phyloP scores from a whole-genome alignment of 2,113 vertebrate species.

The Papio anubis region DNA sequence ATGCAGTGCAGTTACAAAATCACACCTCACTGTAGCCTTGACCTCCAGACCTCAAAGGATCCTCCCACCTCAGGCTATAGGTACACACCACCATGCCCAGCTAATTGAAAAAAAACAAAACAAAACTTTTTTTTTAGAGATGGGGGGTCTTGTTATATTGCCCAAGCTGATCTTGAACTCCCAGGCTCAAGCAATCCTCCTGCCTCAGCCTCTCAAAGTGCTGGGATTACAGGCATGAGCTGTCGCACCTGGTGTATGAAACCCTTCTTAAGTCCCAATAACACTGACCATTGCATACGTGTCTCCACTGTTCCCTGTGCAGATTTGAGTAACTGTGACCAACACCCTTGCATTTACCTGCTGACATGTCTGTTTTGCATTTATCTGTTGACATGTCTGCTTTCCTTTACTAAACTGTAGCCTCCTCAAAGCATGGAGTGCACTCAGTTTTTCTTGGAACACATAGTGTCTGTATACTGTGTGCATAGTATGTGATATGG shows the following conservation, averaged over 20 bases:
- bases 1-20: no score
- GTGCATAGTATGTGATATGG: neutral
- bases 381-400: neutral
- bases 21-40: no score
- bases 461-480: neutral
- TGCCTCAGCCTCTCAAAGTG: no score
- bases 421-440: neutral
- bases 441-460: neutral
- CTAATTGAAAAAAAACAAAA: no score
- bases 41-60: no score
- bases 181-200: no score
- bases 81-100: no score
- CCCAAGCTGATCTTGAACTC: no score
- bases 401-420: conserved; percentile 15
- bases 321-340: neutral
- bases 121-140: no score
- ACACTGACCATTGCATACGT: neutral
- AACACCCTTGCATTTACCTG: neutral
- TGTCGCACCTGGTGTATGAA: neutral
- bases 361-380: neutral
- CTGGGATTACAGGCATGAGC: no score
- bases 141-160: no score
- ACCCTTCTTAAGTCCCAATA: neutral
- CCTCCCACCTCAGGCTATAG: no score
- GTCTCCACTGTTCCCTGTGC: neutral